Base-by-base conservation (phyloP, 2,113 vertebrate species). In the Ameiurus melas region DNA sequence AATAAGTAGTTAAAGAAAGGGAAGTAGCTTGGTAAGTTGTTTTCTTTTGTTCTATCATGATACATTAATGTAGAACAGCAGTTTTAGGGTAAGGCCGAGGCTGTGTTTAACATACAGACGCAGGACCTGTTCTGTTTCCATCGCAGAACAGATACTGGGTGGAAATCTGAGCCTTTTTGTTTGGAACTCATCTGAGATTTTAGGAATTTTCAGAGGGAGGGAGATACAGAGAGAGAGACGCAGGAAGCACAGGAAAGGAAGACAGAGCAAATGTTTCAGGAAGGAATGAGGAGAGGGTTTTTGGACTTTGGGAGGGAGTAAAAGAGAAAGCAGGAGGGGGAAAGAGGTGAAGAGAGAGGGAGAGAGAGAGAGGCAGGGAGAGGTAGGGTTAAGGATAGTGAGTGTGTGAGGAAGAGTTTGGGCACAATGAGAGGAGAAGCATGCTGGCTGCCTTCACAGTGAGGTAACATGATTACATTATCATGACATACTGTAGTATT, bases 401-500 rank as follows among this genome's bases (percentile, higher is more conserved):
- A 71, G 43, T 30, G 53, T 84, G 30, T 57, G 71, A 77, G 70
- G 57, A 62, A 62, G 68, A 13, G 30, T 77, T n/a, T 84, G 71
- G 60, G 60, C 80, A 33, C 85, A 51, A 79, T 85, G 19, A 36
- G 51, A 84, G 83, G n/a, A 73, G 47, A 87, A 79, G 53, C 27
- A 5, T 16, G 19, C 70, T 62, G 57, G 51, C 90, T 87, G 85
- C 77, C 51, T 87, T 85, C 36, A n/a, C 2, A 2, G 10, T 89
- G 83, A 87, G 82, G 82, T 83, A 62, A 90, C n/a, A 22, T 77
- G 75, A 87, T 87, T 75, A 82, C 86, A 47, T 22, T 85, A 73
- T 89, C 36, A 77, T 75, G 39, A 39, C 8, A 53, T 73, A 47
- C 43, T 47, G 43, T 47, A 58, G 55, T 88, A 64, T 85, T 71